A percentile compares a stretch with the other conserved stretches of the same genome.
Evolutionary conservation across 1,140 invertebrate genomes (phyloP).

Genomic region (Brachystomella parvula): DNA sequence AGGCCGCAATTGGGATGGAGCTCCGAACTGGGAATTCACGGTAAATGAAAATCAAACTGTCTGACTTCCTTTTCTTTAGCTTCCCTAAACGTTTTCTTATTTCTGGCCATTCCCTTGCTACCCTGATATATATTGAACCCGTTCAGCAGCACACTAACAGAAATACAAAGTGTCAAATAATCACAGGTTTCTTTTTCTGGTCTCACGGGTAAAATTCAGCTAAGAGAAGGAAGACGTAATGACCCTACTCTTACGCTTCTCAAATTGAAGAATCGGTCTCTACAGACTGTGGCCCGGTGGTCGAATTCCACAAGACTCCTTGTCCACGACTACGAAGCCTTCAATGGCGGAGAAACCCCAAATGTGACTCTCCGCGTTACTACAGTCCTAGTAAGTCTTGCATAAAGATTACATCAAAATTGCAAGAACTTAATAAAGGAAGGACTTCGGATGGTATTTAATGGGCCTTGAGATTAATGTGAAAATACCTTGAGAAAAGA

Average conservation of each 20-base stretch:
- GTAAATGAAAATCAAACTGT: too few species aligned
- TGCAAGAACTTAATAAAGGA: neutral
- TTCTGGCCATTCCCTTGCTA: too few species aligned
- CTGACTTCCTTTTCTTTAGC: too few species aligned
- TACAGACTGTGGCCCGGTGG: slow-evolving; percentile 63
- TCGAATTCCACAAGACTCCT: slow-evolving; percentile 41
- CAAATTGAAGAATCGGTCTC: slow-evolving; percentile 61
- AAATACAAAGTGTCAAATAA: neutral
- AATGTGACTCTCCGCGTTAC: slow-evolving; percentile 50
- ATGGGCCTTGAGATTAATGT: too few species aligned
- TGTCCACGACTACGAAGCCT: slow-evolving; percentile 39
- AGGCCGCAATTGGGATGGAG: too few species aligned
- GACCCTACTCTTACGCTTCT: slow-evolving; percentile 68
- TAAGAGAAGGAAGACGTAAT: slow-evolving; percentile 64
- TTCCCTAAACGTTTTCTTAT: too few species aligned
- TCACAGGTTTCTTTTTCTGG: slow-evolving; percentile 64
- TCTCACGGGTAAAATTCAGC: slow-evolving; percentile 66
- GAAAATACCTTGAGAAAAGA: too few species aligned
- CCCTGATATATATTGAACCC: too few species aligned
- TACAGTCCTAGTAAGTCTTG: slow-evolving; percentile 41
- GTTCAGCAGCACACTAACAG: too few species aligned
- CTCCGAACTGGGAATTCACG: too few species aligned
- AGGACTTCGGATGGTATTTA: too few species aligned
- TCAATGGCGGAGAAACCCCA: slow-evolving; percentile 42
- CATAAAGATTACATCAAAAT: neutral